These are phyloP conservation scores for Sebastes flavidus DNA, from an alignment of 2,797 vertebrate species.

Conservation along the genomic window DNA sequence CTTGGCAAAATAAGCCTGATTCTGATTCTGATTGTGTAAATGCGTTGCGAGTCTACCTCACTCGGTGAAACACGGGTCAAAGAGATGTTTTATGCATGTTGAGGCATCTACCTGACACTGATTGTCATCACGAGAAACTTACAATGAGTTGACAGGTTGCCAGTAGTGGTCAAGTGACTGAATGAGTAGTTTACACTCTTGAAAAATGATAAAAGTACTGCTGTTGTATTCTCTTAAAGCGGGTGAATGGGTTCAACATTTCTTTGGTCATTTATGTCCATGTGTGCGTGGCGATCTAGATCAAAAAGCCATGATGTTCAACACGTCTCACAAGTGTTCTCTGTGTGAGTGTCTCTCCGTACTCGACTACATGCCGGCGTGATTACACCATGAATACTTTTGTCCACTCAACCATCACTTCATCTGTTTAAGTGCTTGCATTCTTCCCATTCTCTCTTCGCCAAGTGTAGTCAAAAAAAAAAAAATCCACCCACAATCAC, in stretches of 20 bases:
- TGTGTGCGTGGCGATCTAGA: not conserved
- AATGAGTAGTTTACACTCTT: not conserved
- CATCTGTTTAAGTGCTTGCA: slow-evolving; percentile 46
- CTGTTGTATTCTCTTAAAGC: not conserved
- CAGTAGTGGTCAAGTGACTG: not conserved
- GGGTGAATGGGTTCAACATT: slow-evolving; percentile 2
- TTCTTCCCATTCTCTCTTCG: slow-evolving; percentile 40
- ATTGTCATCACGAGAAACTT: not conserved
- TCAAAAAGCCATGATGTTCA: not conserved
- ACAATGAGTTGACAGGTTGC: not conserved
- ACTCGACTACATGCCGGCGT: slow-evolving; percentile 38
- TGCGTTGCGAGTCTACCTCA: not conserved
- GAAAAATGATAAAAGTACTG: not conserved
- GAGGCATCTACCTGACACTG: not conserved
- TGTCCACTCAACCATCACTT: slow-evolving; percentile 49
- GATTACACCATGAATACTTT: slow-evolving; percentile 48
- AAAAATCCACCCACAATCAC: slow-evolving; percentile 44
- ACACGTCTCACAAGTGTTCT: slow-evolving; percentile 23
- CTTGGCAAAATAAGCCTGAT: too few relatives aligned
- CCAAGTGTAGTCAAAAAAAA: slow-evolving; percentile 35
- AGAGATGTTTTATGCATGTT: not conserved
- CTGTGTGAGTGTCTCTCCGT: slow-evolving; percentile 31
- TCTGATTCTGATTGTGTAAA: too few relatives aligned
- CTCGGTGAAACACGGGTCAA: not conserved
- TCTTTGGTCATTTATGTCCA: not conserved